Evolutionary conservation across 1,140 invertebrate species (phyloP).

Genomic region (Cotesia chilonis): DNA sequence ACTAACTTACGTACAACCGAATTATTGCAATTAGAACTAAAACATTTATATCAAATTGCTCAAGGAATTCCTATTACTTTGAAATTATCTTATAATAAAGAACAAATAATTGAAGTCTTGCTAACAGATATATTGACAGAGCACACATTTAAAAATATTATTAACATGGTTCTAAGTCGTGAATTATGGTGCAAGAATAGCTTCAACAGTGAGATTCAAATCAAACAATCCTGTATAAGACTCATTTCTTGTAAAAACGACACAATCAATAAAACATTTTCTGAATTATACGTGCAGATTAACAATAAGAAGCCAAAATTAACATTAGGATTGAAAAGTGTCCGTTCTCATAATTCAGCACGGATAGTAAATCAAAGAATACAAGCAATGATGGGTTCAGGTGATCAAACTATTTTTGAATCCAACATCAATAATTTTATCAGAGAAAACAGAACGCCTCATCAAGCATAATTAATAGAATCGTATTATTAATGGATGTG

Average conservation of each 20-base stretch:
- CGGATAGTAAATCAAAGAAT: not conserved
- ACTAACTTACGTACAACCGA: slow-evolving; percentile 1
- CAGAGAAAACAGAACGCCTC: no score
- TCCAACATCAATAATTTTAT: no score
- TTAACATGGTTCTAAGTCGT: not conserved
- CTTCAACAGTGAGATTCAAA: not conserved
- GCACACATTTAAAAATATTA: not conserved
- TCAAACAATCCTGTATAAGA: not conserved
- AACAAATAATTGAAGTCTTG: not conserved
- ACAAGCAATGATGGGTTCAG: not conserved
- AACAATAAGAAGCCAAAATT: slow-evolving; percentile 5
- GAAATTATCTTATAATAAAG: not conserved
- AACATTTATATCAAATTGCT: not conserved
- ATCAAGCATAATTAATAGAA: no score
- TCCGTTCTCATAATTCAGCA: not conserved
- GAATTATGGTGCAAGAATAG: not conserved
- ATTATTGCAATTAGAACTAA: not conserved
- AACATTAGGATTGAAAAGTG: not conserved
- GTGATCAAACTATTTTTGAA: no score
- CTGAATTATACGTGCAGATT: not conserved
- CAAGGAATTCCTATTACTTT: not conserved
- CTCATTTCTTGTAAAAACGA: slow-evolving; percentile 2
- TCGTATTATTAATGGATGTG: no score
- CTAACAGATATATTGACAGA: not conserved
- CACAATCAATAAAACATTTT: not conserved